Conservation (phyloP, 2,113 vertebrate species). For the Pelecanoides urinatrix region DNA sequence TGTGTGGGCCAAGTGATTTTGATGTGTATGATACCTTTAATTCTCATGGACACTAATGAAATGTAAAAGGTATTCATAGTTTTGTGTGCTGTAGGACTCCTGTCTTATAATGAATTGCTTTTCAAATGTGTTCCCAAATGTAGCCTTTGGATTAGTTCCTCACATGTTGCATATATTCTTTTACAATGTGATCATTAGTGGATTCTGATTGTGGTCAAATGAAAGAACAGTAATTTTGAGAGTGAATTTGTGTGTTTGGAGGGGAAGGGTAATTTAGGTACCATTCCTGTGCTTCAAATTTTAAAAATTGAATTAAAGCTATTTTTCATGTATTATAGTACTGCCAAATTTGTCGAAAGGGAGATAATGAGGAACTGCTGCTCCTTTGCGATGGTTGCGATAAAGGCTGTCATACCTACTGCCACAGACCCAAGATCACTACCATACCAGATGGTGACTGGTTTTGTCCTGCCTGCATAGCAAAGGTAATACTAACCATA, state of each 20-base stretch:
- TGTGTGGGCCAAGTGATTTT: constrained; percentile 25
- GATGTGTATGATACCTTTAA: background rate
- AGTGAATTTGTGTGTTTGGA: constrained; percentile 25
- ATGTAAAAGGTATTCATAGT: constrained; percentile 6
- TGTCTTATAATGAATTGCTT: constrained; percentile 40
- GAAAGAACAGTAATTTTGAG: background rate
- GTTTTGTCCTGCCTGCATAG: constrained; percentile 98
- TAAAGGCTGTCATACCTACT: constrained; percentile 98
- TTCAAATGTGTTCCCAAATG: constrained; percentile 14
- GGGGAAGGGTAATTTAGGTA: background rate
- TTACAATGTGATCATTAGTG: background rate
- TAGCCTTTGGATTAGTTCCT: constrained; percentile 37
- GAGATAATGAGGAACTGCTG: constrained; percentile 96
- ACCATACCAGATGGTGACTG: constrained; percentile 97
- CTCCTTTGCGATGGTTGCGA: constrained; percentile 97
- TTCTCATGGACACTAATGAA: background rate
- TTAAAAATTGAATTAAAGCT: background rate
- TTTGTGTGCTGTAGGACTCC: constrained; percentile 34
- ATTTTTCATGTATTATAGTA: constrained; percentile 81
- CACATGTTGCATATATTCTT: background rate
- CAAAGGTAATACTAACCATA: constrained; percentile 81
- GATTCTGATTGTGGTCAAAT: background rate
- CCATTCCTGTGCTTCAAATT: background rate
- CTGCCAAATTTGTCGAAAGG: constrained; percentile 97
- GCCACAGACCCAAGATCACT: constrained; percentile 97